phyloP scores from a whole-genome alignment of 1,140 invertebrate species.

The Lasioglossum albipes region DNA sequence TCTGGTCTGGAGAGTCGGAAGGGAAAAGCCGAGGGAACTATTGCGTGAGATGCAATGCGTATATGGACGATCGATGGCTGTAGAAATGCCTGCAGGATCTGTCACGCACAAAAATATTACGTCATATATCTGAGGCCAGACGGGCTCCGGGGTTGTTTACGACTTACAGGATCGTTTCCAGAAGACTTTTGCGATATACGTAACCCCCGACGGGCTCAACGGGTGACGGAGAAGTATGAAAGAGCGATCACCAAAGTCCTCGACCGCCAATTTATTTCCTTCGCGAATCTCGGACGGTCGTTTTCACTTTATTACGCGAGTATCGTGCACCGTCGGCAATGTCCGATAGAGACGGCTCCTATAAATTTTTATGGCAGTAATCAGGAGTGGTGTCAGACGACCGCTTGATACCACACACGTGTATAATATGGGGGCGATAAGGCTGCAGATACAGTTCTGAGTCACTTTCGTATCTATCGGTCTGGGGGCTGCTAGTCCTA shows the following conservation, averaged over 20 bases:
- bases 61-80: constrained; percentile 58
- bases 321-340: constrained; percentile 41
- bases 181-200: constrained; percentile 66
- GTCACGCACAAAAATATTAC: constrained; percentile 72
- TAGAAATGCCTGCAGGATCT: constrained; percentile 66
- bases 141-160: constrained; percentile 68
- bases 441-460: constrained; percentile 10
- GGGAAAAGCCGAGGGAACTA: constrained; percentile 21
- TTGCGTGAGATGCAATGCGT: constrained; percentile 65
- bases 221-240: constrained; percentile 65
- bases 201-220: constrained; percentile 55
- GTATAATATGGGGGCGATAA: constrained; percentile 49
- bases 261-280: constrained; percentile 59
- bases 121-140: constrained; percentile 69
- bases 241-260: constrained; percentile 58
- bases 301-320: constrained; percentile 65
- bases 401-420: constrained; percentile 47
- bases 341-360: constrained; percentile 48
- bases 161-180: constrained; percentile 69
- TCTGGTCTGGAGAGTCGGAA: not conserved
- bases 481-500: not conserved
- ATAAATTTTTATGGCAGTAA: constrained; percentile 66
- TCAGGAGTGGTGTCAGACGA: constrained; percentile 51
- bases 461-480: constrained; percentile 17
- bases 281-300: constrained; percentile 61